Evolutionary conservation across 1,140 invertebrate genomes (phyloP), one percentile per base, ranked within the genome.

Genomic region (Anagrus nilaparvatae): DNA sequence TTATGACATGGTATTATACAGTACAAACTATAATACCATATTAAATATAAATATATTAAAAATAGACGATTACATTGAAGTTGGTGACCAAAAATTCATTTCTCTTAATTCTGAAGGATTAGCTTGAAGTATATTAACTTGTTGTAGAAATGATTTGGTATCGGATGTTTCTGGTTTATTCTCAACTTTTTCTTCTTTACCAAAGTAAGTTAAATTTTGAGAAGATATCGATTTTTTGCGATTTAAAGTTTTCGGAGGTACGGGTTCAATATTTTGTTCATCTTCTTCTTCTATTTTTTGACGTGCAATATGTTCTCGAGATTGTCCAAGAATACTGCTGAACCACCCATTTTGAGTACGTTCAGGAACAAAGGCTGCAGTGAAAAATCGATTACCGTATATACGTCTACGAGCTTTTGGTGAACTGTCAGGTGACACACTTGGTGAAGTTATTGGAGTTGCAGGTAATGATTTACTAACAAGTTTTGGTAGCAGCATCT

Each of bases 41-140:
- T n/a, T n/a, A n/a, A n/a, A n/a, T n/a, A n/a, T n/a, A n/a, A n/a
- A n/a, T n/a, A n/a, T n/a, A n/a, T n/a, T n/a, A 16, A 16, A 13
- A 16, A 42, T 53, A n/a, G n/a, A n/a, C n/a, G n/a, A n/a, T 71
- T 73, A 86, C 82, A 84, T 87, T 2, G 81, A 85, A 12, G 82
- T 84, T 0, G 82, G 82, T 8, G 82, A 84, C 80, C 81, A 84
- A 64, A 84, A 87, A 59, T 87, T 87, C 78, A 87, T 82, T 62
- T 86, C 83, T 40, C 82, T 60, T 9, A 84, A 61, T 58, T 84
- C 79, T 0, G 80, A 81, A 2, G 82, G 80, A 60, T 77, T 80
- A 0, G 78, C 73, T 50, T 72, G 69, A 49, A 73, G 71, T 6
- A 57, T 36, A 10, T 56, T 58, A 4, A 46, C 28, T 3, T 37